phyloP scores from a whole-genome alignment of 2,113 vertebrate genomes.

The Arizona elegans region DNA sequence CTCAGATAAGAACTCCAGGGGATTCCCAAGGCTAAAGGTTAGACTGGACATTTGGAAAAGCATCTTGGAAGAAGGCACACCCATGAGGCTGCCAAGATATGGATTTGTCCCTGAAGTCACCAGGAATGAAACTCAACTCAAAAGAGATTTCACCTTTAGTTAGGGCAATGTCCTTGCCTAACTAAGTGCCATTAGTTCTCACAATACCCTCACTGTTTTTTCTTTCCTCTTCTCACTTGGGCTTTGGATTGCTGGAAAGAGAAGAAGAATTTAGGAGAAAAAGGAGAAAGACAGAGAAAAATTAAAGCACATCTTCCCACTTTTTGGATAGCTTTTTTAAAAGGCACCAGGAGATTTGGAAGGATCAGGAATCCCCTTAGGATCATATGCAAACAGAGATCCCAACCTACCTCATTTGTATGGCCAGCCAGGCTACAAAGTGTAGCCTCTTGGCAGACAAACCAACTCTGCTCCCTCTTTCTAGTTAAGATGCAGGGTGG shows the following conservation, averaged over 20 bases:
- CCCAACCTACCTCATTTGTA: background rate
- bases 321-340: background rate
- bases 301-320: background rate
- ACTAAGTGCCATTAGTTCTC: background rate
- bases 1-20: background rate
- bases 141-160: background rate
- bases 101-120: background rate
- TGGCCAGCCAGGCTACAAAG: background rate
- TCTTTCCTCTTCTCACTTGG: background rate
- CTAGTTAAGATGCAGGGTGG: background rate
- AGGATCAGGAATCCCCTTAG: background rate
- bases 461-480: background rate
- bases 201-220: background rate
- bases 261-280: background rate
- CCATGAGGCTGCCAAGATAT: background rate
- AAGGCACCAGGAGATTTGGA: background rate
- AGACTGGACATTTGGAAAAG: background rate
- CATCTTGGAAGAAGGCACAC: background rate
- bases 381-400: background rate
- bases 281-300: background rate
- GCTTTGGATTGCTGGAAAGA: background rate
- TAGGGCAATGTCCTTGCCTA: background rate
- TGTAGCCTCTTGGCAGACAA: background rate
- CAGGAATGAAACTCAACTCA: background rate
- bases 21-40: background rate